Base-by-base conservation (phyloP, 35 echinoderm and acorn worm genomes). In the Heliocidaris erythrogramma region DNA sequence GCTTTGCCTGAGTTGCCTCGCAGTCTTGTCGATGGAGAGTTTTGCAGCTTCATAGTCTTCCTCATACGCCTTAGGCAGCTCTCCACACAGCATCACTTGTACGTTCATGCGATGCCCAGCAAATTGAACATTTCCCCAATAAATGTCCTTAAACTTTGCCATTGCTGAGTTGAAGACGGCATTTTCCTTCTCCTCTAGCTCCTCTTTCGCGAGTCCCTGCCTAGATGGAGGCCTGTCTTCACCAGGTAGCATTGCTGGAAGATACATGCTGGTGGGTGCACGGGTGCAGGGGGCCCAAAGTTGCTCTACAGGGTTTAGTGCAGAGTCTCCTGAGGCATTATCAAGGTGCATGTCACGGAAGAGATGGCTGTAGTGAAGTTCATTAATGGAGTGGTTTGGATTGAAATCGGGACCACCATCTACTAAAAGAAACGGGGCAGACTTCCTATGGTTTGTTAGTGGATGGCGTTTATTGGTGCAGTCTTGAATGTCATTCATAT, bases 351-450 rank as follows among this genome's bases (percentile, higher is more conserved):
- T 88, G 18, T 95, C 90, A 60, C 87, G 8, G 42, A 96, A 98
- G 8, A 96, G 85, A 8, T 94, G 86, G 2, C 7, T 11, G 27
- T 87, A 95, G 85, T 95, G 94, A 2, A 96, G 9, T 24, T 95
- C 94, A 48, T 96, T 98, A 5, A 95, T 85, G 10, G 71, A 11
- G 60, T 96, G 88, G 47, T 95, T 94, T 29, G 93, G 30, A 84
- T 96, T 96, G 92, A 95, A 98, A 52, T 96, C 97, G 0, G 94
- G 30, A 6, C 95, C 95, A 24, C 86, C 86, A 21, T 88, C 86
- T 31, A 30, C 86, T 4, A 88, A 7, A 10, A 88, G 47, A 13
- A 88, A 14, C 9, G 35, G 86, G 16, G 24, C 61, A 27, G 61
- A 27, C 14, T 71, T 71, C 1, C 1, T 56, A 13, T 56, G 52